Conservation (phyloP, 2,113 vertebrate genomes). For the Condylura cristata region DNA sequence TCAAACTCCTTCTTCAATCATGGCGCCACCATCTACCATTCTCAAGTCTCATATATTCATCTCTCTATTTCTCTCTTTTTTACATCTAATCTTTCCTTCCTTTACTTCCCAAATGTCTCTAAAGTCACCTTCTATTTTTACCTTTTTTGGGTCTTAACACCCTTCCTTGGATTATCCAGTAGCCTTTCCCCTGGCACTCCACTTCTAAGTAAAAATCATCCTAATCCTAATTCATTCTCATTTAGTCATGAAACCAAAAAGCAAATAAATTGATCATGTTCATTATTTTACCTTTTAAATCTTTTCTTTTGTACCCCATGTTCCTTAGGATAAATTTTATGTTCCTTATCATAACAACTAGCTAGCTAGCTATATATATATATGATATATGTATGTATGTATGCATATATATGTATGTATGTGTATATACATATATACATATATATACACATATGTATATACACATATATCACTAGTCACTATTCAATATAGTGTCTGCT, state of each 20-base stretch:
- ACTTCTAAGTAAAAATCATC: neutral
- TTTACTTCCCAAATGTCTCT: neutral
- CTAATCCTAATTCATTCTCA: neutral
- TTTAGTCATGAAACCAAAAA: neutral
- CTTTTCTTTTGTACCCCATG: neutral
- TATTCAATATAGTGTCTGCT: neutral
- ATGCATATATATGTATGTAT: too few species aligned
- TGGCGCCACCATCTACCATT: neutral
- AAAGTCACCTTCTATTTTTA: neutral
- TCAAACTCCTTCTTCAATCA: neutral
- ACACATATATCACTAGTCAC: too few species aligned
- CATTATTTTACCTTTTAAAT: neutral
- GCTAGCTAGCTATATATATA: too few species aligned
- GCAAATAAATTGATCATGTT: neutral
- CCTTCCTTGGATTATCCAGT: neutral
- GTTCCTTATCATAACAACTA: neutral
- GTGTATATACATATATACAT: too few species aligned
- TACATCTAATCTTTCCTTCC: neutral
- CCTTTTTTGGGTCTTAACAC: neutral
- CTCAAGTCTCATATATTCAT: neutral
- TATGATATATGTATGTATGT: too few species aligned
- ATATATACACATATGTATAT: too few species aligned
- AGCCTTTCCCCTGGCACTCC: neutral
- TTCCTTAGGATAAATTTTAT: constrained; percentile 22
- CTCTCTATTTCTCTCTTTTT: neutral